Evolutionary conservation across 2,888 invertebrate species (phyloP).

Genomic region (Cerceris ruficornis): DNA sequence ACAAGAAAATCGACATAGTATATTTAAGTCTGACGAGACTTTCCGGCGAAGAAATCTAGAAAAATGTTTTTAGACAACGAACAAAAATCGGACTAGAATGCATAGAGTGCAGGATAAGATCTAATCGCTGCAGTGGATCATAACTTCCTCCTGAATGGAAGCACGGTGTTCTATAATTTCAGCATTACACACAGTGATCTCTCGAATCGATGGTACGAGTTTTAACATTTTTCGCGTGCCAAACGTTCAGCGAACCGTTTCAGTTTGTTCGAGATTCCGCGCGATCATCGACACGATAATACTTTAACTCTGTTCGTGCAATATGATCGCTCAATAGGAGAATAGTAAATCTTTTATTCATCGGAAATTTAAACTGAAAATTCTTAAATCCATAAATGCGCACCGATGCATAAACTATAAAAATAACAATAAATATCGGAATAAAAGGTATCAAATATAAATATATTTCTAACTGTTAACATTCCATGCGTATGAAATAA

Average conservation of each 20-base stretch:
- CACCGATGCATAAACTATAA: not conserved
- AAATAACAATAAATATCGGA: not conserved
- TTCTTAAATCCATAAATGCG: not conserved
- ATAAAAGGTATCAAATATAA: too few relatives aligned
- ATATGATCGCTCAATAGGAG: not conserved
- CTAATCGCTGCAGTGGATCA: not conserved
- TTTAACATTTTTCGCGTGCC: slow-evolving; percentile 31
- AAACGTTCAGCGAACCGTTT: slow-evolving; percentile 19
- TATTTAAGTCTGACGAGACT: too few relatives aligned
- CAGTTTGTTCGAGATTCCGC: slow-evolving; percentile 2
- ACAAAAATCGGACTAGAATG: too few relatives aligned
- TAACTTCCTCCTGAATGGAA: not conserved
- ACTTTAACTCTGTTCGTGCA: not conserved
- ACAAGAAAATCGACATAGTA: too few relatives aligned
- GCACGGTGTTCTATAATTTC: not conserved
- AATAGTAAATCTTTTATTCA: too few relatives aligned
- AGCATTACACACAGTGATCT: not conserved
- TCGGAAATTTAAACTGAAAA: too few relatives aligned
- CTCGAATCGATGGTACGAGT: not conserved
- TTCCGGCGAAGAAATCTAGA: too few relatives aligned
- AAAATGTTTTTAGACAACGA: too few relatives aligned
- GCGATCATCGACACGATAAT: not conserved
- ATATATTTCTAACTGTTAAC: too few relatives aligned
- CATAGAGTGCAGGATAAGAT: not conserved
- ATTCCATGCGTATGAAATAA: too few relatives aligned